Evolutionary conservation across 2,113 vertebrate genomes (phyloP), one percentile per base, ranked within the genome.

Genomic region (Isurus oxyrinchus): DNA sequence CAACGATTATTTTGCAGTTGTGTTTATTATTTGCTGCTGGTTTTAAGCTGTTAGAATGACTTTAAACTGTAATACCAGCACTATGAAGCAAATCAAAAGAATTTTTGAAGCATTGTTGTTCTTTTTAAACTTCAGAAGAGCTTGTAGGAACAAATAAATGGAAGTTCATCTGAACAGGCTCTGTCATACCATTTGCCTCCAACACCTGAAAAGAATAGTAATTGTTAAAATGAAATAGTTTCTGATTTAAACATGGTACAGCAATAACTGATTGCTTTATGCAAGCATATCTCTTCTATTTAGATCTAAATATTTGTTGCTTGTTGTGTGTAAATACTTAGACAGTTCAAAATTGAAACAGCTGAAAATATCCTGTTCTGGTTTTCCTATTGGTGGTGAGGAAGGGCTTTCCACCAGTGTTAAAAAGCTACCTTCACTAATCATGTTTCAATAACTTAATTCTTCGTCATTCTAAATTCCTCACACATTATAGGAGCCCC

Each of bases 91-190:
- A 95, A 95, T 69, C 61, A 95, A 72, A 55, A 31, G 44, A 44
- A 72, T 55, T 76, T 23, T 3, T 72, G 67, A 72, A 72, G 44
- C 66, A 53, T 21, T 44, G 53, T 59, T 5, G 67, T 14, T 31
- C 53, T 31, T 53, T 69, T 19, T 95, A 55, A 49, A 55, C 25
- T 55, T 95, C 94, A 95, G 25, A 49, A 19, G 23, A 76, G 25
- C 21, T 35, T 72, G 66, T 95, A 95, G 67, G 44, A 63, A 72
- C 94, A 95, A 35, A 95, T 35, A 72, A 95, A 95, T 53, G 94
- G 94, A 25, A 95, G 67, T 31, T 67, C 66, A 31, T 95, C 66
- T 76, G 94, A 95, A 95, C 94, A 95, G 40, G 0, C 0, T 11
- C 66, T 72, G 27, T 95, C 66, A 55, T 95, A 31, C 94, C 94